phyloP scores from a whole-genome alignment of 2,113 vertebrate species.

The Pseudopipra pipra region DNA sequence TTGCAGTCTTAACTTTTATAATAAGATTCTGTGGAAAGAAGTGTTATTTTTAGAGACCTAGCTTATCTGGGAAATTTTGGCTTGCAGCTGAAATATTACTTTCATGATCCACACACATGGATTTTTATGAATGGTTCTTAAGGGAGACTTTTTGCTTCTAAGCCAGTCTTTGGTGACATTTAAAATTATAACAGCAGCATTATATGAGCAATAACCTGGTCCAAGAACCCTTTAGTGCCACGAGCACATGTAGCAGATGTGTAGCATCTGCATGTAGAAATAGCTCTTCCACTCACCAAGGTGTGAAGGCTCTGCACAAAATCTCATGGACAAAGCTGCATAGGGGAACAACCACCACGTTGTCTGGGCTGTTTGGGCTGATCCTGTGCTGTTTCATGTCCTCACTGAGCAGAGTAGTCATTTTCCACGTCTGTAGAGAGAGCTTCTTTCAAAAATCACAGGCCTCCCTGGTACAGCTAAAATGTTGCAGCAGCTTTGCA shows the following conservation, averaged over 20 bases:
- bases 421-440: neutral
- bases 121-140: conserved; percentile 5
- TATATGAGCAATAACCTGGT: neutral
- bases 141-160: neutral
- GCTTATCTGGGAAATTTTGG: neutral
- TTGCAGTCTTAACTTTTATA: neutral
- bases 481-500: neutral
- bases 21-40: neutral
- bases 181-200: neutral
- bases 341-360: rapidly evolving
- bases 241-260: neutral
- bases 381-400: neutral
- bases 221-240: neutral
- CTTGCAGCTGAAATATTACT: neutral
- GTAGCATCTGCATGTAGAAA: neutral
- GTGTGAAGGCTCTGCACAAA: neutral
- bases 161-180: neutral
- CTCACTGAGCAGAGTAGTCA: neutral
- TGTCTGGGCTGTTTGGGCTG: neutral
- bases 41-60: neutral
- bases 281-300: neutral
- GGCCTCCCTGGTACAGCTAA: neutral
- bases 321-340: neutral
- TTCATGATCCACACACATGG: neutral
- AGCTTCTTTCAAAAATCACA: neutral